Conservation (phyloP, 1,140 invertebrate genomes). For the Sminthurides bifidus region DNA sequence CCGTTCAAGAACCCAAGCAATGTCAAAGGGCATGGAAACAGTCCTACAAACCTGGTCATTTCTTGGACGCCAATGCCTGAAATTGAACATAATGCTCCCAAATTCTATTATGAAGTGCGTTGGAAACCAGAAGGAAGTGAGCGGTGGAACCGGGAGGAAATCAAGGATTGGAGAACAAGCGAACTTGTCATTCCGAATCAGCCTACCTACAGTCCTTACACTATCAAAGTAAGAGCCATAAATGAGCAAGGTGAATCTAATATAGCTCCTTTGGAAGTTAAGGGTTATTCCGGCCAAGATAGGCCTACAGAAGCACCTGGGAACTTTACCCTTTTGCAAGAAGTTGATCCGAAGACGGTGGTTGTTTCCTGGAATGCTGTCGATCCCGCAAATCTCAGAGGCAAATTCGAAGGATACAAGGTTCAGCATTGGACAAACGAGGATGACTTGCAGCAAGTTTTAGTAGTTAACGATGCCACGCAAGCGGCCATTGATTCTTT, state of each 20-base stretch:
- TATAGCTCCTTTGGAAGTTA: constrained; percentile 62
- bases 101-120: constrained; percentile 80
- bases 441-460: constrained; percentile 60
- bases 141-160: constrained; percentile 55
- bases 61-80: constrained; percentile 91
- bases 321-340: constrained; percentile 67
- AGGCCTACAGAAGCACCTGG: constrained; percentile 63
- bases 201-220: constrained; percentile 82
- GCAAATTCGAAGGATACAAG: constrained; percentile 92
- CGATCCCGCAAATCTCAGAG: constrained; percentile 56
- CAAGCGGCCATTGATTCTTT: constrained; percentile 68
- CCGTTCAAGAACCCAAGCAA: constrained; percentile 92
- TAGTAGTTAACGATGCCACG: constrained; percentile 59
- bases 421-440: constrained; percentile 81
- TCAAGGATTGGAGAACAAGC: constrained; percentile 60
- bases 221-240: constrained; percentile 81
- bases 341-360: constrained; percentile 61
- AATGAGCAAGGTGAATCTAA: constrained; percentile 82
- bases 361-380: constrained; percentile 75
- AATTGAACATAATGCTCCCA: constrained; percentile 90
- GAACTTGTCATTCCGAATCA: constrained; percentile 60
- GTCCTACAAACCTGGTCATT: constrained; percentile 82
- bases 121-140: constrained; percentile 68
- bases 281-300: constrained; percentile 92
- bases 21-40: constrained; percentile 76